phyloP scores from a whole-genome alignment of 1,140 invertebrate genomes.

The Euglossa dilemma region DNA sequence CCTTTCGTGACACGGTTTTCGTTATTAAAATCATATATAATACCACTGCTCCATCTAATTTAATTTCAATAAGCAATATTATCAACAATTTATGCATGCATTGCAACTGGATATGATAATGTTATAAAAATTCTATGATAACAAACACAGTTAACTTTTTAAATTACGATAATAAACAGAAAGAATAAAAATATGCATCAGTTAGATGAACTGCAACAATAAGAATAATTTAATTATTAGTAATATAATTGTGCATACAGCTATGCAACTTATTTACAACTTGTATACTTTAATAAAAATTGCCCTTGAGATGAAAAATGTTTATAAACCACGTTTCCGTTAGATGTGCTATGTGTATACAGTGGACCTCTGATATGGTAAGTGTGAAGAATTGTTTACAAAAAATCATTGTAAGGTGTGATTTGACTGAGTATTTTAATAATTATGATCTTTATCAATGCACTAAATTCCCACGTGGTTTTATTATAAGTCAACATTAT shows the following conservation, averaged over 20 bases:
- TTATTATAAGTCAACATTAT: no score
- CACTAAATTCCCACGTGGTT: slow-evolving; percentile 95
- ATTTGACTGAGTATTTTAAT: not conserved
- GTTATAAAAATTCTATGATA: no score
- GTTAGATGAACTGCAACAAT: no score
- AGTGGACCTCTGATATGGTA: slow-evolving; percentile 99
- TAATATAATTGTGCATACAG: no score
- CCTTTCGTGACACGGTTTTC: slow-evolving; percentile 92
- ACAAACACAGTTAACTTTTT: no score
- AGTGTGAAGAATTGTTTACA: slow-evolving; percentile 93
- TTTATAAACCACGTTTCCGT: slow-evolving; percentile 92
- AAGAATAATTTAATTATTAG: not conserved
- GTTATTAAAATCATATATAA: slow-evolving; percentile 80
- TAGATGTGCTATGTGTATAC: slow-evolving; percentile 92
- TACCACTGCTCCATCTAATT: slow-evolving; percentile 85
- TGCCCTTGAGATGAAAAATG: slow-evolving; percentile 97
- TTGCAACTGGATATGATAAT: no score
- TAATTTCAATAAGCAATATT: no score
- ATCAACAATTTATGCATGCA: no score
- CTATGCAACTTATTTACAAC: no score
- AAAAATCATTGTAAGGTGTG: slow-evolving; percentile 34
- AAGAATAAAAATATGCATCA: no score
- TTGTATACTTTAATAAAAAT: slow-evolving; percentile 76
- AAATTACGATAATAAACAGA: no score
- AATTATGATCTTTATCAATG: slow-evolving; percentile 86